These are phyloP conservation scores for Cryptosula pallasiana DNA, from an alignment of 2,888 invertebrate genomes.

Conservation along the genomic window DNA sequence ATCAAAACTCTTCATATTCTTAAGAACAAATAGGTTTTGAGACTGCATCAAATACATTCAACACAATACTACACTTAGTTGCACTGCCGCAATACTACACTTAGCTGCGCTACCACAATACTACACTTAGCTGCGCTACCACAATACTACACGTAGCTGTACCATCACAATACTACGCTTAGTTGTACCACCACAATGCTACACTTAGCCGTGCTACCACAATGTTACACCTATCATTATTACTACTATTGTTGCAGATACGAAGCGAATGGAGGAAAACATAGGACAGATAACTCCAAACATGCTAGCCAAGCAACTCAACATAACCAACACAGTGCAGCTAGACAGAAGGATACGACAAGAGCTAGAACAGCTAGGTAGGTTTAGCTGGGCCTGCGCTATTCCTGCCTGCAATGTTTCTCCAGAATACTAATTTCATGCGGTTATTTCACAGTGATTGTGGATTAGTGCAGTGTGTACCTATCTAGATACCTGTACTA, in stretches of 20 bases:
- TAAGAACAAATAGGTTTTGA: too few species aligned
- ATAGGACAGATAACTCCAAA: conserved; percentile 44
- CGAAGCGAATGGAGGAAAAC: conserved; percentile 31
- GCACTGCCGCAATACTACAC: neutral
- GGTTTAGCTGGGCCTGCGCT: too few species aligned
- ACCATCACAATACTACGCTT: neutral
- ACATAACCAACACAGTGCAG: conserved; percentile 31
- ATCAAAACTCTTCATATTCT: too few species aligned
- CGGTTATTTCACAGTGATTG: too few species aligned
- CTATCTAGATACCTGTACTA: too few species aligned
- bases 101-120: neutral
- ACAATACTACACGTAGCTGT: neutral
- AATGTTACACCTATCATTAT: neutral
- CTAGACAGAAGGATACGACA: conserved; percentile 77
- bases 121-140: neutral
- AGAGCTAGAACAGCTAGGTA: conserved; percentile 78
- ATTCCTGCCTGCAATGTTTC: too few species aligned
- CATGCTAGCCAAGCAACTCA: conserved; percentile 28
- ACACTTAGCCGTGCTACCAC: neutral
- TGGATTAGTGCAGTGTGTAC: too few species aligned
- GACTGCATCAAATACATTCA: too few species aligned
- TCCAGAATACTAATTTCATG: too few species aligned
- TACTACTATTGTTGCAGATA: neutral
- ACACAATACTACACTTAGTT: neutral
- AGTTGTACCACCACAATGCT: neutral